Evolutionary conservation across 1,140 invertebrate species (phyloP).

Genomic region (Hestina assimilis): DNA sequence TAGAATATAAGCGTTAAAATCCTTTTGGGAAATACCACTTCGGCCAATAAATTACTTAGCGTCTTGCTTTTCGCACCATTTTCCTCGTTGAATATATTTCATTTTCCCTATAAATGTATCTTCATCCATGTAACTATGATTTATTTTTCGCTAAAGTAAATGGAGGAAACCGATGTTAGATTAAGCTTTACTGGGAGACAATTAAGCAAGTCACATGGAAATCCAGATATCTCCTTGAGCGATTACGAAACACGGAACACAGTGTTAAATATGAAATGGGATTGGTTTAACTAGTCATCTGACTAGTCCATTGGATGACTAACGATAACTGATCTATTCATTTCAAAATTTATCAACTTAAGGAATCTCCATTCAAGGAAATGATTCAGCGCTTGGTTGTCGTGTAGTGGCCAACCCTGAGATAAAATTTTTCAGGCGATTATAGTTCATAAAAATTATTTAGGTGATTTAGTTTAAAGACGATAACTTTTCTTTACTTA

Average conservation of each 20-base stretch:
- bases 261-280: too few relatives aligned
- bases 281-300: too few relatives aligned
- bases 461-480: too few relatives aligned
- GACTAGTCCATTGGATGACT: too few relatives aligned
- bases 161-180: constrained; percentile 17
- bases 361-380: too few relatives aligned
- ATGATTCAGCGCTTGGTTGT: too few relatives aligned
- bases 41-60: constrained; percentile 14
- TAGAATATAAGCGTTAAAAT: background rate
- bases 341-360: too few relatives aligned
- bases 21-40: background rate
- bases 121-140: constrained; percentile 17
- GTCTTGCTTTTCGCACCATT: constrained; percentile 18
- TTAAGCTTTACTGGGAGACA: constrained; percentile 19
- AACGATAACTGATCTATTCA: too few relatives aligned
- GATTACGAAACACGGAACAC: constrained; percentile 4
- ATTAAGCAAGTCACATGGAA: constrained; percentile 33
- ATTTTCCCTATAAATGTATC: constrained; percentile 16
- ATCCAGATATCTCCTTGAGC: constrained; percentile 25
- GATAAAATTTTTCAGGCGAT: too few relatives aligned
- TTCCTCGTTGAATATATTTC: constrained; percentile 13
- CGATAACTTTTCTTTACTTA: too few relatives aligned
- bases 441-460: too few relatives aligned
- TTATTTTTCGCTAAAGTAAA: constrained; percentile 26
- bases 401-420: too few relatives aligned